phyloP scores from a whole-genome alignment of 2,888 invertebrate genomes.

The Salticus scenicus region DNA sequence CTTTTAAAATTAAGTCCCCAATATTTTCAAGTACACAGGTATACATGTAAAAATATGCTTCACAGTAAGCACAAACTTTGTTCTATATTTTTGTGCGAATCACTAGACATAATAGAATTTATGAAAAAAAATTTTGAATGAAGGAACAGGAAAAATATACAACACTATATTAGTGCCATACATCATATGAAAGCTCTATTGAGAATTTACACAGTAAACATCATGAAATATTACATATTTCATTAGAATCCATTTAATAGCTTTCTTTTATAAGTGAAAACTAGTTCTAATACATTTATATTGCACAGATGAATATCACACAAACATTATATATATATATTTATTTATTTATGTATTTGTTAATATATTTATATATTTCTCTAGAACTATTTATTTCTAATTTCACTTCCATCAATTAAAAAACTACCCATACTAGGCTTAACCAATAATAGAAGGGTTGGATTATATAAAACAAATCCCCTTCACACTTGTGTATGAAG shows the following conservation, averaged over 20 bases:
- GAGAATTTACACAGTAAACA: slow-evolving; percentile 48
- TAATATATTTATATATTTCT: background rate
- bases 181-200: slow-evolving; percentile 64
- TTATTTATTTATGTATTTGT: background rate
- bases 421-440: background rate
- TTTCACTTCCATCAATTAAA: background rate
- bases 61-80: slow-evolving; percentile 65
- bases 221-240: slow-evolving; percentile 17
- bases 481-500: background rate
- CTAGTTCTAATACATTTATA: slow-evolving; percentile 11
- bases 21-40: slow-evolving; percentile 62
- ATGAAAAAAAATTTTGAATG: slow-evolving; percentile 61
- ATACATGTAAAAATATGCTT: slow-evolving; percentile 67
- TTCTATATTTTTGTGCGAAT: slow-evolving; percentile 66
- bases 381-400: background rate
- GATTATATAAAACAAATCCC: background rate
- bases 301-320: slow-evolving; percentile 17
- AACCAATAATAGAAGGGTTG: background rate
- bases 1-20: slow-evolving; percentile 61
- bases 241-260: slow-evolving; percentile 1
- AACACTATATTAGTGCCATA: slow-evolving; percentile 49
- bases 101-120: slow-evolving; percentile 57
- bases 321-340: background rate
- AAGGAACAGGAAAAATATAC: slow-evolving; percentile 60
- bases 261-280: slow-evolving; percentile 8